Base-by-base conservation (phyloP, 2,113 vertebrate species). In the Steatornis caripensis region DNA sequence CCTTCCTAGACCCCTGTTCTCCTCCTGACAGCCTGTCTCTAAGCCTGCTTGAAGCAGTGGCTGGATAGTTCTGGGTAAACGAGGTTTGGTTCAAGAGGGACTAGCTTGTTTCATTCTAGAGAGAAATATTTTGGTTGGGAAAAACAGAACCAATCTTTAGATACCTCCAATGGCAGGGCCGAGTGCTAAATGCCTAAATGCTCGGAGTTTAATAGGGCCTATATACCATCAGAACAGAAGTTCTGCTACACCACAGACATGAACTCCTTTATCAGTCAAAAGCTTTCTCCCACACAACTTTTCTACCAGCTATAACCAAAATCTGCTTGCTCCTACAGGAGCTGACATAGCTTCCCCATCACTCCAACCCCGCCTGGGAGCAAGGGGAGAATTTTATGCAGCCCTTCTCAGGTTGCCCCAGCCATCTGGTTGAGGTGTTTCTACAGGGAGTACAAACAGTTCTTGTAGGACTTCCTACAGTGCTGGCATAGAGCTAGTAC, bases 371-470 rank as follows among this genome's bases (percentile, higher is more conserved):
- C 34, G 45, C 1, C 51, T 21, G 37, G 71, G 37, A 83, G 41
- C 37, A 61, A 27, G 39, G 11, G 21, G 14, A 22, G 19, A 45
- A 51, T 80, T 83, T 70, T 46, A 45, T 26, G 10, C 10, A 3
- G 0, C 8, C 3, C 11, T 76, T 32, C 46, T 43, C 12, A 71
- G 26, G 24, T n/a, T 79, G 26, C 5, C 26, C 22, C 4, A 37
- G 24, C 12, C 6, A 46, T 26, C 27, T 48, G 3, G 34, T 72
- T 39, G 64, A 61, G 24, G 29, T 36, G 15, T 65, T 89, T 64
- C 1, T 2, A 27, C 8, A 19, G 23, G 34, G 34, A 48, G 8
- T 9, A 8, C 20, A 62, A 46, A 0, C 0, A 46, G 34, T 7
- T 34, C 58, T 26, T 45, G 24, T 34, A 60, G 68, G 51, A 55